Percentiles rank a stretch among this genome's conserved stretches.
Evolutionary conservation across 2,888 invertebrate genomes (phyloP).

Genomic region (Hemithea aestivaria): DNA sequence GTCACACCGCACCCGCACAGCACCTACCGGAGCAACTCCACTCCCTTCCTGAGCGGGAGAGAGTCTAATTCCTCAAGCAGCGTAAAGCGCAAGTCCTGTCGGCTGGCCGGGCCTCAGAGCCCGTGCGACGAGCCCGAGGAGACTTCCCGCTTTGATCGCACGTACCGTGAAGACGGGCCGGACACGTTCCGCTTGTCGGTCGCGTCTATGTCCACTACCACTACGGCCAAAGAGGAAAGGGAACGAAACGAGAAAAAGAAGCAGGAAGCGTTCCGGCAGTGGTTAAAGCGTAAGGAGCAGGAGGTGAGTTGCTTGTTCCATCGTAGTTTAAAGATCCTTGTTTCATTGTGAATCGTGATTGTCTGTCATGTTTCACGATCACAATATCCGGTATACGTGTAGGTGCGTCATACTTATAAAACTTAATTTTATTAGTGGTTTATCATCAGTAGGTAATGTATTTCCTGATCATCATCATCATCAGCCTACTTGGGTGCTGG

Average conservation of each 20-base stretch:
- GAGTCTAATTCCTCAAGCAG: slow-evolving; percentile 57
- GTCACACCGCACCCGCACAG: slow-evolving; percentile 70
- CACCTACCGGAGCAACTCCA: slow-evolving; percentile 64
- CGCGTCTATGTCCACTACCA: slow-evolving; percentile 63
- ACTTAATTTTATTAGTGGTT: no score
- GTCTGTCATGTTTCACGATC: no score
- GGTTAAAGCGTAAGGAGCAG: slow-evolving; percentile 66
- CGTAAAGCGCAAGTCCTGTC: slow-evolving; percentile 63
- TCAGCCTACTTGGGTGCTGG: no score
- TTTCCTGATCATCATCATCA: no score
- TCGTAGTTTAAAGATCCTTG: no score
- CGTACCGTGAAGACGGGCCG: slow-evolving; percentile 61
- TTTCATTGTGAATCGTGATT: no score
- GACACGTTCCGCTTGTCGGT: slow-evolving; percentile 71
- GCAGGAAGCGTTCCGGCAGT: slow-evolving; percentile 63
- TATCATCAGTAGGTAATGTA: no score
- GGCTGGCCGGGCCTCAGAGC: slow-evolving; percentile 34
- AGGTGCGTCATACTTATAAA: no score
- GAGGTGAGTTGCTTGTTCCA: slow-evolving; percentile 42
- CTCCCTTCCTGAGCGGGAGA: slow-evolving; percentile 62
- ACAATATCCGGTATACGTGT: no score
- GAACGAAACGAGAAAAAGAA: slow-evolving; percentile 61
- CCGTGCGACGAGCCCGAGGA: slow-evolving; percentile 30
- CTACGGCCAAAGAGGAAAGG: slow-evolving; percentile 68
- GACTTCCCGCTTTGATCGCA: slow-evolving; percentile 53